Percentiles rank a stretch among this genome's conserved stretches.
phyloP scores from a whole-genome alignment of 2,113 vertebrate species.

The Campylorhamphus procurvoides region DNA sequence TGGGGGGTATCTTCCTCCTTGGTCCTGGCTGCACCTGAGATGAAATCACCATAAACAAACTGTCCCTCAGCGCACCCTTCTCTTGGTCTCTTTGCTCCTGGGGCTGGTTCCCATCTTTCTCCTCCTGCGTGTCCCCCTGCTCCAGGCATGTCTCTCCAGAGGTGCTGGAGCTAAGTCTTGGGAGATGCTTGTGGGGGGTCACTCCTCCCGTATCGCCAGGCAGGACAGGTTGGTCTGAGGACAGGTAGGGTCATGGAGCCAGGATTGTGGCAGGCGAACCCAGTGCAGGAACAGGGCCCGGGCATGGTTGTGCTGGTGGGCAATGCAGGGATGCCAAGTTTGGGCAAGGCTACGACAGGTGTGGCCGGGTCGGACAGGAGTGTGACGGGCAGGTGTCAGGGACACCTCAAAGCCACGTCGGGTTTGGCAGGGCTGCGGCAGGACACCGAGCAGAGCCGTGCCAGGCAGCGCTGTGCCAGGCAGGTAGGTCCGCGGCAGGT shows the following conservation, averaged over 20 bases:
- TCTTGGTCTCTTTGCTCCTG: background rate
- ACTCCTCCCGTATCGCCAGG: background rate
- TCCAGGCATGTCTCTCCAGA: background rate
- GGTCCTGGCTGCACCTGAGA: background rate
- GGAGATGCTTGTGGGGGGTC: background rate
- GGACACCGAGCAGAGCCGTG: background rate
- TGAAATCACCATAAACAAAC: background rate
- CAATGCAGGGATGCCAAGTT: background rate
- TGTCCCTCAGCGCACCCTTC: background rate
- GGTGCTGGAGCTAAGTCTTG: accelerated
- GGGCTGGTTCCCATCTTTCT: background rate
- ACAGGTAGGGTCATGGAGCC: background rate
- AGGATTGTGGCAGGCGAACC: background rate
- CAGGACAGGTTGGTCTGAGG: background rate
- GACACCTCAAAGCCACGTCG: background rate
- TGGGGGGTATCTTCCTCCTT: background rate
- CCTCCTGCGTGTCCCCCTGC: accelerated
- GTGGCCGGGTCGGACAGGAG: background rate
- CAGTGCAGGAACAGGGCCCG: background rate
- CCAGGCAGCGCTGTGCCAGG: background rate
- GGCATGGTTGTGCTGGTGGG: background rate
- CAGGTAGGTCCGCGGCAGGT: background rate
- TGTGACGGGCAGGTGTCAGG: accelerated
- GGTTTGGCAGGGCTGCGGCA: background rate
- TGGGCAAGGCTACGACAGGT: background rate